A percentile compares a stretch with the other conserved stretches of the same genome.
Conservation (phyloP, 2,888 invertebrate species). For the Protodeltote pygarga region DNA sequence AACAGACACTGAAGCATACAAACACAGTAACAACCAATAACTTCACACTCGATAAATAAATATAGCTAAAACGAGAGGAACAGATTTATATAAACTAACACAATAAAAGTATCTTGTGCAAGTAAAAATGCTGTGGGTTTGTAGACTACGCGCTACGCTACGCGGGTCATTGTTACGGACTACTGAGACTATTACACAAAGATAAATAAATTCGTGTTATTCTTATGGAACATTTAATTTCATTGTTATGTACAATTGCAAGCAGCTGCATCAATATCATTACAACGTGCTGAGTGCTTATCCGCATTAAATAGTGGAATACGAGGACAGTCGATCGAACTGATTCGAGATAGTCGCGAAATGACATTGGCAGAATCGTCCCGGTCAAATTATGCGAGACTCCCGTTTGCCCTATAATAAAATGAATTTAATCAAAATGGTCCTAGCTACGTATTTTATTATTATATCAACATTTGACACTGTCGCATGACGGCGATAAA, state of each 20-base stretch:
- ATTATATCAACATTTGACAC: neutral
- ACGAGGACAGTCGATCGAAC: conserved; percentile 30
- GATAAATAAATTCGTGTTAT: conserved; percentile 51
- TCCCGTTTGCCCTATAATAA: too few relatives aligned
- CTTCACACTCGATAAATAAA: conserved; percentile 41
- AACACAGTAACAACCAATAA: conserved; percentile 26
- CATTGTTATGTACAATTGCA: conserved; percentile 47
- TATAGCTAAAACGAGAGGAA: conserved; percentile 46
- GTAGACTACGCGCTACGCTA: conserved; percentile 19
- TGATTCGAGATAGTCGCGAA: neutral
- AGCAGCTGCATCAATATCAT: conserved; percentile 50
- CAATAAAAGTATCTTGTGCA: conserved; percentile 46
- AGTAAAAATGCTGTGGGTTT: conserved; percentile 39
- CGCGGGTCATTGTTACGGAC: conserved; percentile 8
- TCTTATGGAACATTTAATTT: conserved; percentile 47
- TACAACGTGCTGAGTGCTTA: conserved; percentile 26
- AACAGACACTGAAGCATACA: conserved; percentile 31
- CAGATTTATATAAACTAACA: conserved; percentile 38
- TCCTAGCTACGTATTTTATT: neutral
- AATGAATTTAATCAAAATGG: conserved; percentile 21
- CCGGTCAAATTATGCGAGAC: too few relatives aligned
- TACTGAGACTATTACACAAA: conserved; percentile 37
- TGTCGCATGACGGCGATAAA: neutral
- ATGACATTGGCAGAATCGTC: too few relatives aligned
- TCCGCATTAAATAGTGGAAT: conserved; percentile 21